Percentiles rank a stretch among this genome's conserved stretches.
Evolutionary conservation across 2,888 invertebrate species (phyloP).

Genomic region (Drosophila cognata): DNA sequence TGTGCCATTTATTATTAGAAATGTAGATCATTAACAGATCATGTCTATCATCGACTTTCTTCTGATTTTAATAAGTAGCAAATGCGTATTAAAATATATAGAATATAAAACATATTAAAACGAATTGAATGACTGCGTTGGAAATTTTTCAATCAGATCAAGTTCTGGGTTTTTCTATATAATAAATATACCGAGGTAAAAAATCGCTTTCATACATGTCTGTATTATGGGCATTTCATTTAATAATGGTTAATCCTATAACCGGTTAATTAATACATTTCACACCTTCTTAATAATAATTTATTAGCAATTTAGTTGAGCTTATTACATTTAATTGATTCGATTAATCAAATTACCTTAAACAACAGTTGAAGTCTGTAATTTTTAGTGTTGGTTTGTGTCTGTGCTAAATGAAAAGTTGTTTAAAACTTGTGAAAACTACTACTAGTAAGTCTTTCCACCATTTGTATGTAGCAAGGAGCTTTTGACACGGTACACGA

Average conservation of each 20-base stretch:
- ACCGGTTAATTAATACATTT: not conserved
- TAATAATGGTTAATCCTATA: not conserved
- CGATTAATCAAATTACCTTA: not conserved
- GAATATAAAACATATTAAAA: not conserved
- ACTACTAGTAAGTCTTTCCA: not conserved
- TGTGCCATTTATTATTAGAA: not conserved
- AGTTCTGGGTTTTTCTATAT: not conserved
- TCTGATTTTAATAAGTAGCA: not conserved
- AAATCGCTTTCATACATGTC: no score
- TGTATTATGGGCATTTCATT: not conserved
- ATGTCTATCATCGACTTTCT: not conserved
- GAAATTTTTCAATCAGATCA: not conserved
- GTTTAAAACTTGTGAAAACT: not conserved
- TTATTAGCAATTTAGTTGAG: not conserved
- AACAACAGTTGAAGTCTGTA: not conserved
- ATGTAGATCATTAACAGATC: not conserved
- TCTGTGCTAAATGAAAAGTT: conserved; percentile 12
- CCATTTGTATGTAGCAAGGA: conserved; percentile 3
- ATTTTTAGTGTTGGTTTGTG: not conserved
- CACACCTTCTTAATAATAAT: not conserved
- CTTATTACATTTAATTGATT: not conserved
- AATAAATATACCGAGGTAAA: not conserved
- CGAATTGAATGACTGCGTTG: not conserved
- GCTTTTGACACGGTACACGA: not conserved
- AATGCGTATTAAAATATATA: not conserved